phyloP scores from a whole-genome alignment of 1,140 invertebrate species.

The Achroia grisella region DNA sequence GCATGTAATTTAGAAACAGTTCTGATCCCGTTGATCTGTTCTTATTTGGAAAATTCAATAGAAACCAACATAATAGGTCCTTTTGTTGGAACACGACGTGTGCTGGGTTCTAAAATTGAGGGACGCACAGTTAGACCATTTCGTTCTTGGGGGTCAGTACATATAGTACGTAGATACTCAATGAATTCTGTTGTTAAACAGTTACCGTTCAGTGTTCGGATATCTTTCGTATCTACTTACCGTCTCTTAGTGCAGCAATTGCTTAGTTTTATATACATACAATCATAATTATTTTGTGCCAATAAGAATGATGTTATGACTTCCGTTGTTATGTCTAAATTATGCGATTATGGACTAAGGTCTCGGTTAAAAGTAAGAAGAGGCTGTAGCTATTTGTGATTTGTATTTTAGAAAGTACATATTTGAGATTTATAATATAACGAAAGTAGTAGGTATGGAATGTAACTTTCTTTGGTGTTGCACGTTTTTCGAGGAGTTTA shows the following conservation, averaged over 20 bases:
- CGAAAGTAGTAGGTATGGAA: not conserved
- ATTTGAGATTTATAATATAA: not conserved
- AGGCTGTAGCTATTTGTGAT: not conserved
- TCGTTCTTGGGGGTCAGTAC: slow-evolving; percentile 23
- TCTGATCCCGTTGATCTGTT: not conserved
- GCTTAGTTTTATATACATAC: slow-evolving; percentile 16
- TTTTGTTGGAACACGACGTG: slow-evolving; percentile 29
- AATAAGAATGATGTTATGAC: slow-evolving; percentile 10
- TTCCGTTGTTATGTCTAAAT: slow-evolving; percentile 5
- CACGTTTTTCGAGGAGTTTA: slow-evolving; percentile 7
- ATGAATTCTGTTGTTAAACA: slow-evolving; percentile 25
- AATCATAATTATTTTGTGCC: slow-evolving; percentile 24
- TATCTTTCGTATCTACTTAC: slow-evolving; percentile 1
- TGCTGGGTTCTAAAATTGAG: slow-evolving; percentile 31
- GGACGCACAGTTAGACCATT: slow-evolving; percentile 45
- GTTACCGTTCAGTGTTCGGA: slow-evolving; percentile 25
- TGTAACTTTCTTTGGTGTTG: not conserved
- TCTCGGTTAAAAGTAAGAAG: not conserved
- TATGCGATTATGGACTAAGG: not conserved
- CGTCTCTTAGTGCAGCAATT: slow-evolving; percentile 14
- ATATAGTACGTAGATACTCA: not conserved
- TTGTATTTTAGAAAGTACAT: not conserved
- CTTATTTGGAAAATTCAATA: slow-evolving; percentile 23
- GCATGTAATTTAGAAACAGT: too few relatives aligned
- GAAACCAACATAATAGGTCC: slow-evolving; percentile 19